Evolutionary conservation across 2,797 vertebrate species (phyloP).

Genomic region (Choloepus didactylus): DNA sequence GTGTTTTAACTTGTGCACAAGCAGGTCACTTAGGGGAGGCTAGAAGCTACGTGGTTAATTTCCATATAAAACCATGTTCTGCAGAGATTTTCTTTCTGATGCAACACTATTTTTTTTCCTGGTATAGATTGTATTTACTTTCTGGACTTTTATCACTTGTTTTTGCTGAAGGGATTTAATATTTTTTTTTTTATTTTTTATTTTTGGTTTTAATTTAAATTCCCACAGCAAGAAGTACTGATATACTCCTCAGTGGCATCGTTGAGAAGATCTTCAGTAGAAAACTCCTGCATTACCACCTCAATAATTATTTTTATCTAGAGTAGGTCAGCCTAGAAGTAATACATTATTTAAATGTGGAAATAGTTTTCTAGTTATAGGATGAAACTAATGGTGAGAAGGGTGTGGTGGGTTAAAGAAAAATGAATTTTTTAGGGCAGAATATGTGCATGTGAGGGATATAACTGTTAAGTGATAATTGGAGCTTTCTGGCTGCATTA

Average conservation of each 20-base stretch:
- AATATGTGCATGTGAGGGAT: not conserved
- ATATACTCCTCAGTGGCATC: not conserved
- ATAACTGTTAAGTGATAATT: not conserved
- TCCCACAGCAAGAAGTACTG: not conserved
- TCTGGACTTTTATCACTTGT: not conserved
- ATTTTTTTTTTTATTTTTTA: not conserved
- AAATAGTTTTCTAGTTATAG: not conserved
- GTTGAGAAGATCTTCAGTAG: constrained; percentile 39
- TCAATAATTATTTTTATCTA: constrained; percentile 26
- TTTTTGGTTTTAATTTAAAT: constrained; percentile 21
- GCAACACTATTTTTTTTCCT: not conserved
- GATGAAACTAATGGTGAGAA: not conserved
- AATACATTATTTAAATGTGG: not conserved
- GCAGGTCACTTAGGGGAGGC: not conserved
- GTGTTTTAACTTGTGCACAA: not conserved
- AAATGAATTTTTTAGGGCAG: not conserved
- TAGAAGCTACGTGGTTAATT: not conserved
- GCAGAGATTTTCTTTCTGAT: constrained; percentile 12
- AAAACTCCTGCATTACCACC: not conserved
- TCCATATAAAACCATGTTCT: not conserved
- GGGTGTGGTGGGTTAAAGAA: not conserved
- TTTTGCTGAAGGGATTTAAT: not conserved
- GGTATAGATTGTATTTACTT: not conserved
- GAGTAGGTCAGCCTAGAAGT: not conserved
- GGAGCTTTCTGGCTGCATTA: constrained; percentile 13